Percentiles rank a stretch among this genome's conserved stretches.
phyloP scores from a whole-genome alignment of 1,140 invertebrate species.

The Frieseomelitta varia region DNA sequence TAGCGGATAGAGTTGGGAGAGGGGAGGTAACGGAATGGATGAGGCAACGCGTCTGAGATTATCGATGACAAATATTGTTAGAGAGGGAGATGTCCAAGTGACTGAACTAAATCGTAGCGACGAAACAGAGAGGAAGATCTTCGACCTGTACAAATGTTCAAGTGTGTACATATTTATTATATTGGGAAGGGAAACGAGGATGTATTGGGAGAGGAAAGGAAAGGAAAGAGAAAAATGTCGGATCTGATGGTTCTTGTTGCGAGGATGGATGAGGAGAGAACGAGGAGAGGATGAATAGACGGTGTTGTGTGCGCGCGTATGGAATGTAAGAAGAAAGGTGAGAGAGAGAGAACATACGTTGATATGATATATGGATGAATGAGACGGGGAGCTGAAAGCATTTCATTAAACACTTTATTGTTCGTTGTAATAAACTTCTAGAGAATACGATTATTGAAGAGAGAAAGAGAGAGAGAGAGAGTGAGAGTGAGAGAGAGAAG shows the following conservation, averaged over 20 bases:
- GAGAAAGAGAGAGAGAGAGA: background rate
- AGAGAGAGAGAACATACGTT: no score
- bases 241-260: background rate
- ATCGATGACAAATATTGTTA: constrained; percentile 17
- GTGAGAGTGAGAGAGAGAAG: constrained; percentile 14
- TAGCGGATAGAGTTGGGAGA: no score
- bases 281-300: background rate
- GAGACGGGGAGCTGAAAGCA: constrained; percentile 58
- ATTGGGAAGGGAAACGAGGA: background rate
- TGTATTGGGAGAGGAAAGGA: background rate
- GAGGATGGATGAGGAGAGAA: background rate
- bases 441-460: constrained; percentile 59
- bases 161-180: constrained; percentile 53
- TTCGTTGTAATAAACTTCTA: constrained; percentile 78
- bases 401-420: constrained; percentile 75
- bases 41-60: background rate
- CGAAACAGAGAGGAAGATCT: background rate
- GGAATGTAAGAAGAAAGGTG: constrained; percentile 1
- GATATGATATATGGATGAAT: constrained; percentile 36
- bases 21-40: background rate
- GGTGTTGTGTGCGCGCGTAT: background rate
- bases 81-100: background rate
- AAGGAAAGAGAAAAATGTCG: background rate
- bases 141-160: constrained; percentile 49
- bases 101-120: background rate